phyloP scores from a whole-genome alignment of 2,888 invertebrate genomes.

The Cheilosia impressa region DNA sequence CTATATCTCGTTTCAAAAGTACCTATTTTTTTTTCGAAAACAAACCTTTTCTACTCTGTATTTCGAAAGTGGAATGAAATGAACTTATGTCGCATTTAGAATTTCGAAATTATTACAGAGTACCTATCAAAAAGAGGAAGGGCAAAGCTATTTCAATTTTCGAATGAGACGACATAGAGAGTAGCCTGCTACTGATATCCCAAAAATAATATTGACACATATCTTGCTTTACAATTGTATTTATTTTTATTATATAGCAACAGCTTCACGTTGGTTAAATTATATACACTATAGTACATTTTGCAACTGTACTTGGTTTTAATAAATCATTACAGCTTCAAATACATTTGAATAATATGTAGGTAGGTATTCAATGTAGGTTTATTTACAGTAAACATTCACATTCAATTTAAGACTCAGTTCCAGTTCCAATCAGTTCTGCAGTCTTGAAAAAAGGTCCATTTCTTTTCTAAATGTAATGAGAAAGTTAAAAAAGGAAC shows the following conservation, averaged over 20 bases:
- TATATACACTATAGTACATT: constrained; percentile 29
- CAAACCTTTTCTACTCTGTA: too few relatives aligned
- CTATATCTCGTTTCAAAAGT: too few relatives aligned
- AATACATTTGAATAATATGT: constrained; percentile 3
- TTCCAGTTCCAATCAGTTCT: constrained; percentile 6
- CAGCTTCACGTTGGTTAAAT: constrained; percentile 13
- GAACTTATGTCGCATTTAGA: too few relatives aligned
- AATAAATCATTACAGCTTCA: not conserved
- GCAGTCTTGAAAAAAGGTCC: constrained; percentile 4
- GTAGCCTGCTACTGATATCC: not conserved
- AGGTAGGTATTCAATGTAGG: constrained; percentile 48
- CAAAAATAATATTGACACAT: not conserved
- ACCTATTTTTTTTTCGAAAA: too few relatives aligned
- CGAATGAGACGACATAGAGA: too few relatives aligned
- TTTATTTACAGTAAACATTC: constrained; percentile 35
- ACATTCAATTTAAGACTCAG: constrained; percentile 40
- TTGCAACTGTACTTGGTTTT: constrained; percentile 21
- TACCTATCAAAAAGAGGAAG: too few relatives aligned
- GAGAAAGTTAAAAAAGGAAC: not conserved
- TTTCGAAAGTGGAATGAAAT: too few relatives aligned
- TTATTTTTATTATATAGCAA: constrained; percentile 38
- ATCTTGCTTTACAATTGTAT: constrained; percentile 26
- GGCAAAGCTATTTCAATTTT: too few relatives aligned
- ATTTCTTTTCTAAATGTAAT: constrained; percentile 45
- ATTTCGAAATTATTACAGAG: too few relatives aligned